Percentiles rank a stretch among this genome's conserved stretches.
Evolutionary conservation across 2,797 vertebrate genomes (phyloP).

Genomic region (Selene dorsalis): DNA sequence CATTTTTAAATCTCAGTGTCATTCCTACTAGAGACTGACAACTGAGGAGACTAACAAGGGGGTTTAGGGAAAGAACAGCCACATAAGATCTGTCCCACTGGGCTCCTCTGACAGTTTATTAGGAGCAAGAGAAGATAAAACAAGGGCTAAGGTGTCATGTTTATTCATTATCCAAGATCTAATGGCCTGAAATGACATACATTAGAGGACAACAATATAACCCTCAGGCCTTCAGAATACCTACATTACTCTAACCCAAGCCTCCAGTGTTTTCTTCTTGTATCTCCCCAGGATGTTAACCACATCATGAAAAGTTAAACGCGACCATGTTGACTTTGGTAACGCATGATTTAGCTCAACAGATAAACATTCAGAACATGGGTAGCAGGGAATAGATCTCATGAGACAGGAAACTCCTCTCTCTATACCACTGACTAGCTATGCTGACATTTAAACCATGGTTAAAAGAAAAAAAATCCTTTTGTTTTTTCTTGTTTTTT

Average conservation of each 20-base stretch:
- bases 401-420: conserved; percentile 32
- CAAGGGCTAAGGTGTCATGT: not conserved
- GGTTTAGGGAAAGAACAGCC: conserved; percentile 11
- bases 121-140: not conserved
- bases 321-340: conserved; percentile 28
- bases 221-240: not conserved
- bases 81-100: conserved; percentile 17
- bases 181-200: not conserved
- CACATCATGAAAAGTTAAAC: conserved; percentile 37
- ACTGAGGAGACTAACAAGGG: conserved; percentile 6
- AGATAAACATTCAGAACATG: conserved; percentile 33
- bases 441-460: conserved; percentile 9
- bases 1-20: conserved; percentile 35
- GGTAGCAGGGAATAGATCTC: conserved; percentile 20
- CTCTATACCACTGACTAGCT: conserved; percentile 13
- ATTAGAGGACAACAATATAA: not conserved
- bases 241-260: conserved; percentile 14
- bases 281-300: conserved; percentile 15
- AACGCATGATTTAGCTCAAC: conserved; percentile 37
- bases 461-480: not conserved
- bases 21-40: conserved; percentile 20
- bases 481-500: not conserved
- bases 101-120: not conserved
- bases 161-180: not conserved
- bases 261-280: conserved; percentile 6